Percentiles rank a stretch among this genome's conserved stretches.
Conservation (phyloP, 2,888 invertebrate genomes). For the Agrochola lychnidis region DNA sequence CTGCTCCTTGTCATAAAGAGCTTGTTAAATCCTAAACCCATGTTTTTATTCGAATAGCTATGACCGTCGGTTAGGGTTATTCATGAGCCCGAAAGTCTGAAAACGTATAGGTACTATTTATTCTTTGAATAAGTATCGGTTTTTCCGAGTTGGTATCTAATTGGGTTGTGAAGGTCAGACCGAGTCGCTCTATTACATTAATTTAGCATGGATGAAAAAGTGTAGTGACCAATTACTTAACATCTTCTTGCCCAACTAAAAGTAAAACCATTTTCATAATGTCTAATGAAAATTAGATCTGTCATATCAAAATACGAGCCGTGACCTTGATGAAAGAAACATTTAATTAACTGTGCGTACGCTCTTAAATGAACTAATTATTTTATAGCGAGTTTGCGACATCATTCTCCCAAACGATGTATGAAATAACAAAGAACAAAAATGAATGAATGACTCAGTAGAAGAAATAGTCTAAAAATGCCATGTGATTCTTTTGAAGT, state of each 20-base stretch:
- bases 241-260: background rate
- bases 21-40: background rate
- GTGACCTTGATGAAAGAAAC: constrained; percentile 10
- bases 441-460: constrained; percentile 44
- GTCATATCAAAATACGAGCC: background rate
- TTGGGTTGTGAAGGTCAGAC: constrained; percentile 2
- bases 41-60: constrained; percentile 13
- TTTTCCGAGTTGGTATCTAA: background rate
- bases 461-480: constrained; percentile 20
- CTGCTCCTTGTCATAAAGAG: background rate
- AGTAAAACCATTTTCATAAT: background rate
- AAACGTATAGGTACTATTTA: no score
- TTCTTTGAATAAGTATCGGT: no score
- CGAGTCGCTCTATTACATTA: background rate
- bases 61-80: background rate
- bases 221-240: background rate
- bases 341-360: constrained; percentile 15
- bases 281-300: background rate
- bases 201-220: background rate
- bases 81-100: background rate
- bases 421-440: constrained; percentile 26
- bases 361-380: constrained; percentile 40
- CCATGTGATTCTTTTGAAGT: constrained; percentile 14
- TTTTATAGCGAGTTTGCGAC: constrained; percentile 33
- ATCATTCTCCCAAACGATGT: constrained; percentile 23